phyloP scores from a whole-genome alignment of 2,888 invertebrate species.

The Nebria salina region DNA sequence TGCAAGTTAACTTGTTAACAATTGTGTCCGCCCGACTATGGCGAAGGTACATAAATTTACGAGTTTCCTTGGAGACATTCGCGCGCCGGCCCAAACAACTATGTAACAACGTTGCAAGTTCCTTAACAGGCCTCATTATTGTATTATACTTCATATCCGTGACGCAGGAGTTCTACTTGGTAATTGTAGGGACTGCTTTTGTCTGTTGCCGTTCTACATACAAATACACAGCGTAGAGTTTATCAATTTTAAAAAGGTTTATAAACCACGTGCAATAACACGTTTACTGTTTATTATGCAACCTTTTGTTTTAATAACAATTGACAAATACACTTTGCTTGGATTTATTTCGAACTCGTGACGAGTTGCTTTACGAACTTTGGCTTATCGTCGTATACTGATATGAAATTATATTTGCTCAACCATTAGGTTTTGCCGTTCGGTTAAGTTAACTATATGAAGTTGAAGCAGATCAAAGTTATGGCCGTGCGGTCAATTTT shows the following conservation, averaged over 20 bases:
- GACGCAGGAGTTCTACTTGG: constrained; percentile 13
- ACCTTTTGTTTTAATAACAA: background rate
- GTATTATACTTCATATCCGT: constrained; percentile 43
- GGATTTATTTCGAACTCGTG: too few relatives aligned
- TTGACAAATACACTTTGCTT: too few relatives aligned
- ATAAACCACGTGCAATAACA: background rate
- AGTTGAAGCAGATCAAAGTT: too few relatives aligned
- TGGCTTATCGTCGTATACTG: too few relatives aligned
- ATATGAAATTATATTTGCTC: too few relatives aligned
- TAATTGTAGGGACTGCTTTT: background rate
- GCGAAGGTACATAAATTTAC: constrained; percentile 39
- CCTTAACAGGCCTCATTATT: constrained; percentile 45
- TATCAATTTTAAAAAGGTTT: too few relatives aligned
- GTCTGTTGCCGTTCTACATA: too few relatives aligned
- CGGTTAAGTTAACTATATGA: too few relatives aligned
- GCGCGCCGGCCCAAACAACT: constrained; percentile 26
- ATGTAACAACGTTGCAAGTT: constrained; percentile 44
- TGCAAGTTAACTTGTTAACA: constrained; percentile 42
- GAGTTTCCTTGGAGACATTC: constrained; percentile 41
- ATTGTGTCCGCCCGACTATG: constrained; percentile 34
- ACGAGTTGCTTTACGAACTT: too few relatives aligned
- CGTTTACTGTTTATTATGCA: background rate
- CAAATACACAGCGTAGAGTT: too few relatives aligned
- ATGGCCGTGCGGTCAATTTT: too few relatives aligned
- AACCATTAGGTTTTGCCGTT: too few relatives aligned